Evolutionary conservation across 2,888 invertebrate genomes (phyloP).

Genomic region (Gymnoscelis rufifasciata): DNA sequence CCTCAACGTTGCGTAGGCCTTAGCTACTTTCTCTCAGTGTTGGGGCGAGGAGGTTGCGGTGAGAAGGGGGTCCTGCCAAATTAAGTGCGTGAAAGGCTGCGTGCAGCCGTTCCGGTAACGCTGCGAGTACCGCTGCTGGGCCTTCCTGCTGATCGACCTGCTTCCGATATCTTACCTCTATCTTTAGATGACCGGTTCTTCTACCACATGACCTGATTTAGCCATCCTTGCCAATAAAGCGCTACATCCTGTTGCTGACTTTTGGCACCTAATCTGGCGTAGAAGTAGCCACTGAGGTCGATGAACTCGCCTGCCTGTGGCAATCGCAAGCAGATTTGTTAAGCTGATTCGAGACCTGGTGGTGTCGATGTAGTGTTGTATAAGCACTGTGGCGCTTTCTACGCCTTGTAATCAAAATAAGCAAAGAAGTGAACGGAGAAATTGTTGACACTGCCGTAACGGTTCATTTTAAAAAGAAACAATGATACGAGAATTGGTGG

Average conservation of each 20-base stretch:
- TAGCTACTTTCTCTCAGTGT: slow-evolving; percentile 75
- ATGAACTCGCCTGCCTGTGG: slow-evolving; percentile 52
- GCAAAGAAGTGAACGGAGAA: slow-evolving; percentile 70
- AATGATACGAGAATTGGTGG: slow-evolving; percentile 43
- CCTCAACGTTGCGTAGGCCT: slow-evolving; percentile 75
- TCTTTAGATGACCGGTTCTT: slow-evolving; percentile 22
- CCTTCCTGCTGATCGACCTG: slow-evolving; percentile 37
- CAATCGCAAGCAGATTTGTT: slow-evolving; percentile 52
- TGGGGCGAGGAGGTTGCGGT: slow-evolving; percentile 55
- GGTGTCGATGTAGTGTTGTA: slow-evolving; percentile 56
- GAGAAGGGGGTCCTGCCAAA: slow-evolving; percentile 75
- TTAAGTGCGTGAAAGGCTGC: slow-evolving; percentile 76
- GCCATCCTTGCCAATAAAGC: slow-evolving; percentile 6
- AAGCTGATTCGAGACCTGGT: slow-evolving; percentile 41
- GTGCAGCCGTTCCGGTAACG: slow-evolving; percentile 55
- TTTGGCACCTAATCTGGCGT: slow-evolving; percentile 38
- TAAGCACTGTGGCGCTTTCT: slow-evolving; percentile 69
- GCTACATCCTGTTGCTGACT: slow-evolving; percentile 11
- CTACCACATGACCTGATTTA: slow-evolving; percentile 2
- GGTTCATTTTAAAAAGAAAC: slow-evolving; percentile 52
- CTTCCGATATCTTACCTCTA: slow-evolving; percentile 28
- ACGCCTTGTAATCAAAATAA: slow-evolving; percentile 62
- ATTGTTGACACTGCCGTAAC: slow-evolving; percentile 57
- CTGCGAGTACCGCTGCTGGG: slow-evolving; percentile 34
- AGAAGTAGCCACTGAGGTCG: slow-evolving; percentile 51